Base-by-base conservation (phyloP, 2,113 vertebrate species). In the Larimichthys polyactis region DNA sequence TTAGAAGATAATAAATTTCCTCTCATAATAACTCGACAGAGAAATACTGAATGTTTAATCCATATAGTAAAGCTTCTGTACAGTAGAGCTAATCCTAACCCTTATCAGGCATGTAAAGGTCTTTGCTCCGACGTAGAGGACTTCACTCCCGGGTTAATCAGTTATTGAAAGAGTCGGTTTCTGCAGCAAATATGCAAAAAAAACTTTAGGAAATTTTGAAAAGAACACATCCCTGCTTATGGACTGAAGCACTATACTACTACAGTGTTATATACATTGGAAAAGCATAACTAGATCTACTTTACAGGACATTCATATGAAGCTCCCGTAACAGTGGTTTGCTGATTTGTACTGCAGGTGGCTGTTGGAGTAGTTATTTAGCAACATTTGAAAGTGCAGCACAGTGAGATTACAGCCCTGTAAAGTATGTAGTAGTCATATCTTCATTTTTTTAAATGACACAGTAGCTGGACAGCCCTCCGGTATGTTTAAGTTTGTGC, bases 361-460 rank as follows among this genome's bases (percentile, higher is more conserved):
- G 17, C 11, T 17, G 40, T 62, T 60, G 11, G 4, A 59, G 22
- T 16, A 27, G 16, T 16, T 15, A 32, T 40, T 66, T 32, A 71
- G 58, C 55, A 48, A 32, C n/a, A 51, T 4, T 64, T 51, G 29
- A 70, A 69, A 52, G 62, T 67, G 22, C 51, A 58, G 40, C 69
- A 36, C 20, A 27, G 46, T 14, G 46, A 40, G 12, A 40, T 58
- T 46, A 71, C 78, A 64, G 20, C 60, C 40, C 27, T 46, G 59
- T 76, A 4, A 78, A 48, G 27, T 22, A 58, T 71, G 55, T 65
- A 52, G 55, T 65, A 52, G 55, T 16, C 69, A 78, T 58, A 54
- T 69, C 65, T 73, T 59, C 8, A 36, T 60, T 58, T 43, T 72
- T 36, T 77, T 12, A 71, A 79, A 52, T 62, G 58, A 32, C n/a